Base-by-base conservation (phyloP, 2,888 invertebrate species). In the Acanthopleura granulata region DNA sequence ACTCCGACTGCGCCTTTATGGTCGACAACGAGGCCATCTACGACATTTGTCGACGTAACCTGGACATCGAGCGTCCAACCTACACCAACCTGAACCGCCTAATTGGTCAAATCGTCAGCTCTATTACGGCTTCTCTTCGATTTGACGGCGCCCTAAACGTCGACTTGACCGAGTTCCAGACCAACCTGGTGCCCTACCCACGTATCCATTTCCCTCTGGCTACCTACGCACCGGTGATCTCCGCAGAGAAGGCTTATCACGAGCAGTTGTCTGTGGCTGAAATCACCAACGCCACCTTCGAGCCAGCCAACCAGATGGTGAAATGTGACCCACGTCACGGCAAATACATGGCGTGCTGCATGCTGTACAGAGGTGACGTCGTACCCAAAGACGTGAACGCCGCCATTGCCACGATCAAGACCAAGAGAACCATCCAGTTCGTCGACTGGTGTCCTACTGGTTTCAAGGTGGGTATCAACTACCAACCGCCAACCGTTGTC, bases 391-490 rank as follows among this genome's bases (percentile, higher is more conserved):
- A 69, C 29, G 69, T 69, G 3, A 69, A 69, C 14, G 69, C 69
- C 12, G 69, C 69, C 12, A 69, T 69, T 30, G 69, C 69, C 18
- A 69, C 69, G 4, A 69, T 69, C 69, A 69, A 69, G 69, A 57
- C 57, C 57, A 57, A 57, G 12, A 3, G 57, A 57, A 57, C 57
- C 57, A 57, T 57, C 57, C 57, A 57, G 57, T 57, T 57, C 22
- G 57, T 57, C 12, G 57, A 57, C 12, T 57, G 57, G 57, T 57
- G 57, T 22, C 57, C 57, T 12, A 57, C 57, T 57, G 57, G 57
- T 3, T 57, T 57, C 57, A 57, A 57, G 57, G 57, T 57, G 6
- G 57, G 57, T 12, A 57, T 57, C 57, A 57, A 57, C 57, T 57
- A 57, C 12, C 57, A 57, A 22, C 57, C 57, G 3, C 57, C 57